Evolutionary conservation across 2,888 invertebrate species (phyloP).

Genomic region (Drosophila phalerata): DNA sequence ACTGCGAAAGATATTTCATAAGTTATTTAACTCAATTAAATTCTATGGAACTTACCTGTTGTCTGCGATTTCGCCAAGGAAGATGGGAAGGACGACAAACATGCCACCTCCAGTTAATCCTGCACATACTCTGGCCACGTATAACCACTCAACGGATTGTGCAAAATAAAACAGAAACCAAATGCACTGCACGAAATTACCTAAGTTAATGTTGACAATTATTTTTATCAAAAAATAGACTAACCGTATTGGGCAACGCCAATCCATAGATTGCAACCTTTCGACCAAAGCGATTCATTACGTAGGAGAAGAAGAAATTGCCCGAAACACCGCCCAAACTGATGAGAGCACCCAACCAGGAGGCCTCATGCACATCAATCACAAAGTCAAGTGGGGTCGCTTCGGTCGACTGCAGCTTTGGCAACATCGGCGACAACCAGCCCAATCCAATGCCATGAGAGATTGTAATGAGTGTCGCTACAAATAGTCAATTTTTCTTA

Average conservation of each 20-base stretch:
- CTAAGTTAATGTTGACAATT: background rate
- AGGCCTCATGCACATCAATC: conserved; percentile 78
- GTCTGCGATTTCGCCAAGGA: conserved; percentile 84
- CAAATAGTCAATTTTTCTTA: conserved; percentile 12
- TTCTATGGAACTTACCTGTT: conserved; percentile 72
- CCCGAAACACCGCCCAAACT: conserved; percentile 82
- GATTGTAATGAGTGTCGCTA: conserved; percentile 80
- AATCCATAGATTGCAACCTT: conserved; percentile 78
- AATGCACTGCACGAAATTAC: conserved; percentile 27
- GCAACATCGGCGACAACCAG: conserved; percentile 83
- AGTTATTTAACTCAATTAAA: too few species aligned
- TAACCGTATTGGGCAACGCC: conserved; percentile 83
- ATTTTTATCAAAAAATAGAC: conserved; percentile 24
- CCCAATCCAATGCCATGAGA: conserved; percentile 83
- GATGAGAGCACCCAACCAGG: conserved; percentile 83
- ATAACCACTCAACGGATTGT: conserved; percentile 76
- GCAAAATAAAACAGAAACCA: conserved; percentile 83
- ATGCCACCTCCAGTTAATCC: conserved; percentile 84
- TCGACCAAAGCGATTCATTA: conserved; percentile 80
- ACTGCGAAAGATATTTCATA: conserved; percentile 38
- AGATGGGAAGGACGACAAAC: conserved; percentile 81
- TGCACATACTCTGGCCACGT: conserved; percentile 79
- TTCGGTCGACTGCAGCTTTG: conserved; percentile 64
- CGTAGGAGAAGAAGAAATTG: conserved; percentile 75
- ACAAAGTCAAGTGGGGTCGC: conserved; percentile 75